Percentiles rank a stretch among this genome's conserved stretches.
phyloP scores from a whole-genome alignment of 2,888 invertebrate species.

The Ormyrus nitidulus region DNA sequence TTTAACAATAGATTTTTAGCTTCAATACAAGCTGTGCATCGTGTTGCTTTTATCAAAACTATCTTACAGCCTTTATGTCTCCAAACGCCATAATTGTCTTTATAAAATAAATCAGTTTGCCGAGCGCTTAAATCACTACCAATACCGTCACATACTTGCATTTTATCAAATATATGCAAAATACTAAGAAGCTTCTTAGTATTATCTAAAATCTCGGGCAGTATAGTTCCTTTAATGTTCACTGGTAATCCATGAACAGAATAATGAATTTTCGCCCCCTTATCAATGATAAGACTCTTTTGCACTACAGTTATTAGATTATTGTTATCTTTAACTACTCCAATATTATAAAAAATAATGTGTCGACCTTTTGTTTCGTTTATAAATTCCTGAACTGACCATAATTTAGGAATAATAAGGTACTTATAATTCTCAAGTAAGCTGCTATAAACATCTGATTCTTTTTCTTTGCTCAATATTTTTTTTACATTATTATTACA shows the following conservation, averaged over 20 bases:
- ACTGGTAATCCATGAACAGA: conserved; percentile 53
- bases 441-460: conserved; percentile 35
- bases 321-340: conserved; percentile 40
- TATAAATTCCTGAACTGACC: conserved; percentile 50
- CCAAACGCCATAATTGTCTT: conserved; percentile 48
- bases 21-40: conserved; percentile 41
- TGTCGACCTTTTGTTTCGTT: conserved; percentile 48
- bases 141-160: conserved; percentile 51
- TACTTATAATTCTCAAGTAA: conserved; percentile 53
- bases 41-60: conserved; percentile 43
- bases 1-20: conserved; percentile 33
- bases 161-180: conserved; percentile 55
- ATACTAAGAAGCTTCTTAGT: conserved; percentile 53
- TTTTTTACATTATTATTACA: conserved; percentile 13
- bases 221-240: conserved; percentile 43
- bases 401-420: conserved; percentile 49
- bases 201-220: conserved; percentile 45
- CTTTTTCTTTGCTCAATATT: conserved; percentile 26
- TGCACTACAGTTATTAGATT: conserved; percentile 48
- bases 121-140: conserved; percentile 41
- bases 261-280: conserved; percentile 49
- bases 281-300: conserved; percentile 52
- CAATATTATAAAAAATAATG: conserved; percentile 44
- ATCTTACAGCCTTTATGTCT: conserved; percentile 53
- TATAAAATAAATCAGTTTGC: conserved; percentile 46